These are phyloP conservation scores for Cataglyphis rosenhaueri DNA, from an alignment of 2,888 invertebrate genomes.

Conservation along the genomic window DNA sequence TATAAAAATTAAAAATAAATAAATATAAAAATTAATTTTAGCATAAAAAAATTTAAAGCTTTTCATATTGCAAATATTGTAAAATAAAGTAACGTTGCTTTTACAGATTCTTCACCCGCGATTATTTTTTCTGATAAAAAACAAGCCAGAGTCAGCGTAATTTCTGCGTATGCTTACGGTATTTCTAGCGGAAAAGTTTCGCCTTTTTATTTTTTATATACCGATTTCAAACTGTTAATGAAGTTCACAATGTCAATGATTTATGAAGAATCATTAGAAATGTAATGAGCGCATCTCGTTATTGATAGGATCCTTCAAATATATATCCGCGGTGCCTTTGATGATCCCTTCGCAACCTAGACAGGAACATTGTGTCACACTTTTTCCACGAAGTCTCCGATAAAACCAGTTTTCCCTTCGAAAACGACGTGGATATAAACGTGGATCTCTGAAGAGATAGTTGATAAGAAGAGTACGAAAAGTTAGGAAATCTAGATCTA, in stretches of 20 bases:
- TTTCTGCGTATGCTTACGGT: not conserved
- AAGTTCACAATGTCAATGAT: not conserved
- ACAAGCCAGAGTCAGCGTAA: not conserved
- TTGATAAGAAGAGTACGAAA: not conserved
- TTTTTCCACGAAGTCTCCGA: not conserved
- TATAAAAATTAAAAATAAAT: not conserved
- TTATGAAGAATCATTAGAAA: constrained; percentile 1
- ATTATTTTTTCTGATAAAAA: not conserved
- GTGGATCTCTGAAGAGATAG: not conserved
- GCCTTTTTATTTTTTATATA: not conserved
- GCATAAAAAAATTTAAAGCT: not conserved
- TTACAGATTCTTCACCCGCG: not conserved
- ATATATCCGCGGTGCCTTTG: not conserved
- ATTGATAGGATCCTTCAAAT: not conserved
- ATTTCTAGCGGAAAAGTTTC: not conserved
- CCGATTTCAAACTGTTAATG: not conserved
- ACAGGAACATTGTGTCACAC: not conserved
- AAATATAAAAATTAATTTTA: not conserved
- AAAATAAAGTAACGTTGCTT: not conserved
- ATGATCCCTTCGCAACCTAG: not conserved
- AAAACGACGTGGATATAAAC: not conserved
- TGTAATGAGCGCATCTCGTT: not conserved
- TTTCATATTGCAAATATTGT: not conserved
- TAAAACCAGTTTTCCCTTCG: constrained; percentile 15
- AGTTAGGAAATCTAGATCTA: not conserved